phyloP scores from a whole-genome alignment of 2,888 invertebrate species.

The Myopa testacea region DNA sequence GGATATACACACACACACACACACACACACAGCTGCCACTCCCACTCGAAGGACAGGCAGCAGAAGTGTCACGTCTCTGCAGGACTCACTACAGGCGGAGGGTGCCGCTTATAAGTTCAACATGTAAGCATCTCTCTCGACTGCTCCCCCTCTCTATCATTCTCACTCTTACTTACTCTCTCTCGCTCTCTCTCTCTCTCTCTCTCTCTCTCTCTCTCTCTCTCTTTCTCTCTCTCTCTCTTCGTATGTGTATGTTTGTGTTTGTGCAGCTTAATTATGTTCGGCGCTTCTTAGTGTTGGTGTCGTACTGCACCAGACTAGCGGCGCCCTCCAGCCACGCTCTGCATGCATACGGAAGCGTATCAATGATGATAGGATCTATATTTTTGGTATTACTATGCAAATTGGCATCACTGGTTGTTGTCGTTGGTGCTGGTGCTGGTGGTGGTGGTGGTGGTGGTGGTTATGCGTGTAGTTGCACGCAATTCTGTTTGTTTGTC shows the following conservation, averaged over 20 bases:
- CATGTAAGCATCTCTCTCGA: no score
- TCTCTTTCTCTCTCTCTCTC: no score
- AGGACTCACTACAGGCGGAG: no score
- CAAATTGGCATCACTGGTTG: constrained; percentile 35
- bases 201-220: no score
- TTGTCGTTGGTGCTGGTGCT: background rate
- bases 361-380: constrained; percentile 37
- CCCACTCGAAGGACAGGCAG: background rate
- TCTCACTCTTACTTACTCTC: no score
- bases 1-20: background rate
- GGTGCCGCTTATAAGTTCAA: no score
- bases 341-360: background rate
- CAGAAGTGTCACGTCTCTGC: no score
- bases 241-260: background rate
- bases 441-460: background rate
- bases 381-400: constrained; percentile 39
- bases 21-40: background rate
- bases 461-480: constrained; percentile 5
- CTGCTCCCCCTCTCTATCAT: no score
- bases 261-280: constrained; percentile 17
- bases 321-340: background rate
- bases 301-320: background rate
- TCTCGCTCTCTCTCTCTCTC: no score
- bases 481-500: background rate
- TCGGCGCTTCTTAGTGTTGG: background rate